Evolutionary conservation across 2,888 invertebrate species (phyloP).

Genomic region (Phaedon cochleariae): DNA sequence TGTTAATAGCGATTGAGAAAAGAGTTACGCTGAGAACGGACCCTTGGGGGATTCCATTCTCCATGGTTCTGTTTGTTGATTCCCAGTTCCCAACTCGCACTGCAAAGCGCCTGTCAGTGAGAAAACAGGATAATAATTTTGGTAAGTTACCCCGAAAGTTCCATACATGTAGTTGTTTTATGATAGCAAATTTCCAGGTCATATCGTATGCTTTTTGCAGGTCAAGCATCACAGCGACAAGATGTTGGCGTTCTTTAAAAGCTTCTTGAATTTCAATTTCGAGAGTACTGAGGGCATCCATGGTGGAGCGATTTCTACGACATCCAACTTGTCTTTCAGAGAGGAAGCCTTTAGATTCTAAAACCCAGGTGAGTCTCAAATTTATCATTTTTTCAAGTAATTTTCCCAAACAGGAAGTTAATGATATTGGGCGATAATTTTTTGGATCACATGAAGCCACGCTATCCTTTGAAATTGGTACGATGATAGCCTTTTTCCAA

Average conservation of each 20-base stretch:
- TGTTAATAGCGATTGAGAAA: no score
- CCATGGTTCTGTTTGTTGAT: not conserved
- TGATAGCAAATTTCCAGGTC: no score
- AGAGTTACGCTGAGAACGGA: not conserved
- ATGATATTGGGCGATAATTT: not conserved
- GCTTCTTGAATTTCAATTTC: no score
- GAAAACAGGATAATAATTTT: not conserved
- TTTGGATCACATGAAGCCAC: not conserved
- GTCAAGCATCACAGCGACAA: no score
- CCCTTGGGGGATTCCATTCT: not conserved
- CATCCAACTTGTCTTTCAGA: no score
- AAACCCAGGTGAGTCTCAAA: not conserved
- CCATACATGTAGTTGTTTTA: no score
- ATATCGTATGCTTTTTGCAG: no score
- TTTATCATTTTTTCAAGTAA: not conserved
- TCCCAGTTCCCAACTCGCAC: not conserved
- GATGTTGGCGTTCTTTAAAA: no score
- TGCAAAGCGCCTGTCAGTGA: not conserved
- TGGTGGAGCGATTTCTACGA: no score
- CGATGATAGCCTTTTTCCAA: not conserved
- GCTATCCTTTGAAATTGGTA: constrained; percentile 5
- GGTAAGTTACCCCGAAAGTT: no score
- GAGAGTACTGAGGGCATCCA: no score
- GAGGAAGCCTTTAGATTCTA: not conserved
- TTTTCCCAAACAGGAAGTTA: not conserved